Evolutionary conservation across 1,140 invertebrate species (phyloP).

Genomic region (Trichomalopsis sarcophagae): DNA sequence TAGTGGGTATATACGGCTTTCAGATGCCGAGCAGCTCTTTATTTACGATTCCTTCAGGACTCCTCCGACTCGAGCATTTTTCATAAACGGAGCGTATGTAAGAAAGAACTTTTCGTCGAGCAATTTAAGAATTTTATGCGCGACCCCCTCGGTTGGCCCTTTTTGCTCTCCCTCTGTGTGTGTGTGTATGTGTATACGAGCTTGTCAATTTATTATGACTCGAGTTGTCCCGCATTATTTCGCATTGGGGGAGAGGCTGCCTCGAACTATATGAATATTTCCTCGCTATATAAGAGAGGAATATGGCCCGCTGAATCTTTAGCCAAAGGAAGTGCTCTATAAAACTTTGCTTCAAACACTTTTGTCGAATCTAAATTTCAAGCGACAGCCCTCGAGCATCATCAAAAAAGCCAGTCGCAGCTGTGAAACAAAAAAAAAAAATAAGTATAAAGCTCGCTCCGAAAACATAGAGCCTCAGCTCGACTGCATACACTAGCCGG

Average conservation of each 20-base stretch:
- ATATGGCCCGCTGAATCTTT: too few species aligned
- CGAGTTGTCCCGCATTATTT: constrained; percentile 11
- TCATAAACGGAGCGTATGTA: constrained; percentile 28
- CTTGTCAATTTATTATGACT: constrained; percentile 33
- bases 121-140: constrained; percentile 50
- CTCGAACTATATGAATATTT: too few species aligned
- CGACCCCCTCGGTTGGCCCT: background rate
- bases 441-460: background rate
- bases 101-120: constrained; percentile 23
- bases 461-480: background rate
- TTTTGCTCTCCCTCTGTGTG: background rate
- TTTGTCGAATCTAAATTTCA: too few species aligned
- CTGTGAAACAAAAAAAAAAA: background rate
- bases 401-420: background rate
- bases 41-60: constrained; percentile 49
- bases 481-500: too few species aligned
- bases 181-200: background rate
- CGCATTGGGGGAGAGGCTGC: background rate
- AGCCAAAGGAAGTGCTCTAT: too few species aligned
- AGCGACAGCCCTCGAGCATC: background rate
- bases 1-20: constrained; percentile 18
- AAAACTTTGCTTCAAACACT: too few species aligned
- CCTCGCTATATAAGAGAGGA: too few species aligned
- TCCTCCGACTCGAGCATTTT: constrained; percentile 33
- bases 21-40: constrained; percentile 28